phyloP scores from a whole-genome alignment of 2,888 invertebrate species.

The Yponomeuta sedellus region DNA sequence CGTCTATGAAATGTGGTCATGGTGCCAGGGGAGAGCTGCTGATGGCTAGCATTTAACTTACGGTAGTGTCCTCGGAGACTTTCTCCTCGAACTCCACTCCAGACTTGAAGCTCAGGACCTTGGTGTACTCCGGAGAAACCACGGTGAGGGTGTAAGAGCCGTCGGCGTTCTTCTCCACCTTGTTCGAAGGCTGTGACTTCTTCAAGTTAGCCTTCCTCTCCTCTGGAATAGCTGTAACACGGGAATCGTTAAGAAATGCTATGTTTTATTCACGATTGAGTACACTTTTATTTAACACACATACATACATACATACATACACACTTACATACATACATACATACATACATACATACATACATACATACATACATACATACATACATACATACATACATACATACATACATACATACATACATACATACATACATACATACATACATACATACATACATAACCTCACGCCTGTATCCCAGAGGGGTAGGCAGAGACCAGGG shows the following conservation, averaged over 20 bases:
- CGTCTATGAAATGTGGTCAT: too few species aligned
- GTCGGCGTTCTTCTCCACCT: slow-evolving; percentile 33
- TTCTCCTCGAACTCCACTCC: slow-evolving; percentile 30
- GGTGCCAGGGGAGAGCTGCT: neutral
- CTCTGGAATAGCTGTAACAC: slow-evolving; percentile 27
- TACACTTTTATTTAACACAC: too few species aligned
- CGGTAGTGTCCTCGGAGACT: slow-evolving; percentile 4
- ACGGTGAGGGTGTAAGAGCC: slow-evolving; percentile 27
- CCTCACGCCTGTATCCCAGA: too few species aligned
- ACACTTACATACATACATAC: too few species aligned
- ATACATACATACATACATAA: too few species aligned
- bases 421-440: too few species aligned
- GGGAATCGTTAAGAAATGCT: slow-evolving; percentile 16
- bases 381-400: too few species aligned
- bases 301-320: too few species aligned
- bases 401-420: too few species aligned
- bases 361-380: too few species aligned
- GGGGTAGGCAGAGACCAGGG: too few species aligned
- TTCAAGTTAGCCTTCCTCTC: slow-evolving; percentile 26
- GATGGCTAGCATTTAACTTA: neutral
- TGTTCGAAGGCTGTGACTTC: slow-evolving; percentile 27
- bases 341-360: too few species aligned
- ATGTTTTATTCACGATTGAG: slow-evolving; percentile 12
- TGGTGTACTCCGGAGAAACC: slow-evolving; percentile 21
- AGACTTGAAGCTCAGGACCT: slow-evolving; percentile 31